Percentiles rank a stretch among this genome's conserved stretches.
These are phyloP conservation scores for Origma solitaria DNA, from an alignment of 2,113 vertebrate species.

Conservation along the genomic window DNA sequence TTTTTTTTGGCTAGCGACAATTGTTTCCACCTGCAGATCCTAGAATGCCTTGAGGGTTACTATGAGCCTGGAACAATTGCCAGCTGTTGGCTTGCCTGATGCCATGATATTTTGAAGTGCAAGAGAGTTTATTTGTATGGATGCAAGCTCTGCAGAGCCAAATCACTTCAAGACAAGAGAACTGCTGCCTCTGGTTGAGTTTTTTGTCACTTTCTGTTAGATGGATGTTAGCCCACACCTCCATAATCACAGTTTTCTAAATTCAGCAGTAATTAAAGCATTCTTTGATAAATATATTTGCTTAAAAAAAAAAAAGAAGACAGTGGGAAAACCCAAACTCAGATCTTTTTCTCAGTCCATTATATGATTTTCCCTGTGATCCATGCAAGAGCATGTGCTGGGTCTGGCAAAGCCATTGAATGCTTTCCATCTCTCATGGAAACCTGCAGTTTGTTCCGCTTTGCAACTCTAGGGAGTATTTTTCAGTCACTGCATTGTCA, in stretches of 20 bases:
- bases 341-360: not conserved
- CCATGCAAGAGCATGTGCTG: not conserved
- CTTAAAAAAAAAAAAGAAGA: rapidly evolving
- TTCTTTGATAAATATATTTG: not conserved
- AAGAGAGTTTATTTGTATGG: not conserved
- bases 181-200: not conserved
- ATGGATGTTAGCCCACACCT: not conserved
- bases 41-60: not conserved
- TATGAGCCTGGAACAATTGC: not conserved
- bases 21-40: not conserved
- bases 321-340: rapidly evolving
- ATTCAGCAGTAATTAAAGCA: not conserved
- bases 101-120: not conserved
- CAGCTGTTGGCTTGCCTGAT: not conserved
- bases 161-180: not conserved
- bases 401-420: not conserved
- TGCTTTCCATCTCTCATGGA: not conserved
- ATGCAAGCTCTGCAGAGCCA: not conserved
- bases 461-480: not conserved
- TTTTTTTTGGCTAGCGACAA: not conserved
- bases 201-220: not conserved
- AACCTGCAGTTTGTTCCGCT: not conserved
- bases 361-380: not conserved
- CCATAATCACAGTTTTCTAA: not conserved
- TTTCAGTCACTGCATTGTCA: not conserved